Conservation (phyloP, 2,888 invertebrate genomes). For the Idaea biselata region DNA sequence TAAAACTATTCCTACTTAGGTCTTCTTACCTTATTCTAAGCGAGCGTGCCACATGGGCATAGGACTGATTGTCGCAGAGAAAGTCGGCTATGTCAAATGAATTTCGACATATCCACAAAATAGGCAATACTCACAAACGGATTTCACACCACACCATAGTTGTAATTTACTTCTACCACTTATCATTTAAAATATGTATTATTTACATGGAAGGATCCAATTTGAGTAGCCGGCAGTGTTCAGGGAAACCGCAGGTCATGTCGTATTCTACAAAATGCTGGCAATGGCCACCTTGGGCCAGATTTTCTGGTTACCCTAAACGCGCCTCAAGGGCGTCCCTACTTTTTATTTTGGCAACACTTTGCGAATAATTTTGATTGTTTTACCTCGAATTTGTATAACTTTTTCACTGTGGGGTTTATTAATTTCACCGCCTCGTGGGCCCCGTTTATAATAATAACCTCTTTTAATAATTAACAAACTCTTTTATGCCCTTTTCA, state of each 20-base stretch:
- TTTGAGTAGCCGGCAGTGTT: constrained; percentile 9
- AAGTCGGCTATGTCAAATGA: too few relatives aligned
- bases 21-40: too few relatives aligned
- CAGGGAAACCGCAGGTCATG: neutral
- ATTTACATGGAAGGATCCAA: constrained; percentile 11
- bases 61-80: too few relatives aligned
- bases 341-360: constrained; percentile 28
- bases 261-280: constrained; percentile 45
- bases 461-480: constrained; percentile 32
- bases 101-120: too few relatives aligned
- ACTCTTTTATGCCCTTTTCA: constrained; percentile 26
- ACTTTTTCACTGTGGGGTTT: constrained; percentile 27
- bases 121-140: too few relatives aligned
- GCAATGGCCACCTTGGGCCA: constrained; percentile 53
- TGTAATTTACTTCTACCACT: too few relatives aligned
- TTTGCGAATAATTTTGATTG: constrained; percentile 33
- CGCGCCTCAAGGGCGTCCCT: constrained; percentile 40
- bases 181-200: constrained; percentile 21
- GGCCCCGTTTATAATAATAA: constrained; percentile 28
- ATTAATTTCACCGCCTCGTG: constrained; percentile 30
- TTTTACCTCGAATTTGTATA: constrained; percentile 29
- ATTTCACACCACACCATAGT: too few relatives aligned
- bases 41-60: too few relatives aligned
- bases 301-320: constrained; percentile 45
- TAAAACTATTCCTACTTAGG: too few relatives aligned